These are phyloP conservation scores for Nemurella pictetii DNA, from an alignment of 2,888 invertebrate genomes.

Conservation along the genomic window DNA sequence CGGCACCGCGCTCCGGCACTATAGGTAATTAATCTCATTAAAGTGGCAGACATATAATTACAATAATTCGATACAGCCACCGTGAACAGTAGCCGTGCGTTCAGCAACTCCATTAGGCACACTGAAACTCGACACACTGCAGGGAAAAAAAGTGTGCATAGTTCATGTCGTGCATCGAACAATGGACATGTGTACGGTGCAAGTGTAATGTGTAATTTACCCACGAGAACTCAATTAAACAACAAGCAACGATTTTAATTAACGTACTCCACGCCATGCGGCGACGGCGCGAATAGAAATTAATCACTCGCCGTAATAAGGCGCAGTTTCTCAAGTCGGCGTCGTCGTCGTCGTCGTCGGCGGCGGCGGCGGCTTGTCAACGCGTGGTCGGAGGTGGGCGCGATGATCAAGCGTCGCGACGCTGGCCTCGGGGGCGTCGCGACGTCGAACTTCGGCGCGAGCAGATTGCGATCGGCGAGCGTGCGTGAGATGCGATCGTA, in stretches of 20 bases:
- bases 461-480: not conserved
- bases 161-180: not conserved
- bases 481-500: no score
- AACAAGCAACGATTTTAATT: not conserved
- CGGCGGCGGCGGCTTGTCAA: not conserved
- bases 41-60: not conserved
- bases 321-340: not conserved
- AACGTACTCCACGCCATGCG: not conserved
- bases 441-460: not conserved
- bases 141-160: not conserved
- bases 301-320: not conserved
- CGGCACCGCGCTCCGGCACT: not conserved
- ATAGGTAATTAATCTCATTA: not conserved
- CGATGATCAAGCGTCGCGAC: not conserved
- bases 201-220: not conserved
- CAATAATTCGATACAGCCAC: not conserved
- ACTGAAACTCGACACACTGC: not conserved
- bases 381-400: not conserved
- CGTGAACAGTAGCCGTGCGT: not conserved
- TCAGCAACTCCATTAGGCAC: no score
- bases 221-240: not conserved
- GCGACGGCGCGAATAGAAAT: not conserved
- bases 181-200: not conserved
- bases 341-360: not conserved
- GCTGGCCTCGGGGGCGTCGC: not conserved